Conservation (phyloP, 2,113 vertebrate genomes). For the Lagopus leucura region DNA sequence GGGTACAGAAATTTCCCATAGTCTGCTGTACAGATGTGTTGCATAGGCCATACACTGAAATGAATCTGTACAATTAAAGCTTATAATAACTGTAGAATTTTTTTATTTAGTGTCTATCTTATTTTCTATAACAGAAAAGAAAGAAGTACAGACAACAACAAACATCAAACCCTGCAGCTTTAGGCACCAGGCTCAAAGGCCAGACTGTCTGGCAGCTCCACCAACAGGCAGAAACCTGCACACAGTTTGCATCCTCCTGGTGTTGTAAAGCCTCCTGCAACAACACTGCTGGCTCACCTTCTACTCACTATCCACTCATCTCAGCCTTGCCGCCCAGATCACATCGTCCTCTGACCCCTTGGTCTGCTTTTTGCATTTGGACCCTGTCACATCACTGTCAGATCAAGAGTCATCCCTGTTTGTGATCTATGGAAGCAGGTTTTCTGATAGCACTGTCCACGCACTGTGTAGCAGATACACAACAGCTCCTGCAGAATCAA, state of each 20-base stretch:
- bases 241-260: not conserved
- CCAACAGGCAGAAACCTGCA: not conserved
- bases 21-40: not conserved
- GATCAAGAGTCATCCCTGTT: not conserved
- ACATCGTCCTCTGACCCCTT: not conserved
- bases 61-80: not conserved
- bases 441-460: not conserved
- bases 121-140: not conserved
- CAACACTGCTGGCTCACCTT: too few species aligned
- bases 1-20: not conserved
- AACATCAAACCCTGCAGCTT: not conserved
- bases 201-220: not conserved
- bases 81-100: not conserved
- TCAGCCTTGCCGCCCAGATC: not conserved
- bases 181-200: not conserved
- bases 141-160: not conserved
- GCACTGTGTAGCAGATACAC: not conserved
- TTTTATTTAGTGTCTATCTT: not conserved
- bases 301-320: not conserved
- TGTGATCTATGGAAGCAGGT: not conserved
- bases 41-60: not conserved
- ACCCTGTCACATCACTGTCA: not conserved
- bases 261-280: not conserved
- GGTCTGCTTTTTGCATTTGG: not conserved
- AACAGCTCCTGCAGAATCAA: not conserved